A percentile compares a stretch with the other conserved stretches of the same genome.
Conservation (phyloP, 1,140 invertebrate genomes). For the Drosophila mojavensis region DNA sequence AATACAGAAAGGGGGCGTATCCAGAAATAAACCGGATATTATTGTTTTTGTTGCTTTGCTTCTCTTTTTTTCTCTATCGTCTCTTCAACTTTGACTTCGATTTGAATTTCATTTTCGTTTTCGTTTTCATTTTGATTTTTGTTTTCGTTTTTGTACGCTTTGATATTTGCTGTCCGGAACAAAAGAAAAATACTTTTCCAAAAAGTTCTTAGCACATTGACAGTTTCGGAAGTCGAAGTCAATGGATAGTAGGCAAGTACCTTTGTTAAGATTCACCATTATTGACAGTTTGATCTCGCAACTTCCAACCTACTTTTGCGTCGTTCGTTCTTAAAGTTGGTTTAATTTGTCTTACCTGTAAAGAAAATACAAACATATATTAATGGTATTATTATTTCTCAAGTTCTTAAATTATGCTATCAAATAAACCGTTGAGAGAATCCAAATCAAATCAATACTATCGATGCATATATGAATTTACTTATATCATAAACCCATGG, state of each 20-base stretch:
- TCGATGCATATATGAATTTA: too few species aligned
- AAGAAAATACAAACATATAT: background rate
- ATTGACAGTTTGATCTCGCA: conserved; percentile 8
- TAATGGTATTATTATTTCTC: too few species aligned
- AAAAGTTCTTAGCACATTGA: conserved; percentile 10
- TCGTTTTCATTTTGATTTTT: background rate
- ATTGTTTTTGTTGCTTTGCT: conserved; percentile 35
- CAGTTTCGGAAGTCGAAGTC: background rate
- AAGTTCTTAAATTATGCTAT: too few species aligned
- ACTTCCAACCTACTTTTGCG: too few species aligned
- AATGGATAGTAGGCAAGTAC: background rate
- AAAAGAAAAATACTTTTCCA: background rate
- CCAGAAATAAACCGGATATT: conserved; percentile 64
- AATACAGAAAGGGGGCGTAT: conserved; percentile 29
- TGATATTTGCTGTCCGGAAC: conserved; percentile 3
- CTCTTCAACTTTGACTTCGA: conserved; percentile 18
- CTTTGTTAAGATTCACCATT: background rate
- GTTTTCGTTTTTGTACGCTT: conserved; percentile 3
- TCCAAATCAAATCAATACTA: too few species aligned
- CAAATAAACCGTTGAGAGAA: too few species aligned
- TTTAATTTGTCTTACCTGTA: conserved; percentile 38
- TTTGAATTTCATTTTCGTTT: conserved; percentile 8
- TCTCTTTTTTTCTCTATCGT: background rate
- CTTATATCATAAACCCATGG: too few species aligned
- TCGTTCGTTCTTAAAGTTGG: background rate